Evolutionary conservation across 2,113 vertebrate genomes (phyloP), one percentile per base, ranked within the genome.

Genomic region (Regulus satrapa): DNA sequence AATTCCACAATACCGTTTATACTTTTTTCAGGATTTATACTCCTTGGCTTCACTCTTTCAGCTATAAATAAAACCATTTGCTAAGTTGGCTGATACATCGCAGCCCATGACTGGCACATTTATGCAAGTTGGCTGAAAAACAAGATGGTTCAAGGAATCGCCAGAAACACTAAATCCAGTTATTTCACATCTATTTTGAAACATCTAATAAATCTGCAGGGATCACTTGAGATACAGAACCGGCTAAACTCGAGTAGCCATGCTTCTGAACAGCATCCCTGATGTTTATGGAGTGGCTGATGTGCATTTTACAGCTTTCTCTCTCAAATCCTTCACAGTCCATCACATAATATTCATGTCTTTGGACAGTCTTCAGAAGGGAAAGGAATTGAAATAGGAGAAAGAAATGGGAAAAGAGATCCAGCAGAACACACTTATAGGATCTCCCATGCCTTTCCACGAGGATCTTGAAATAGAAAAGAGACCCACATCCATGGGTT

Each of bases 1-100:
- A 97, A 96, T 97, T 97, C 96, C 95, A 97, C 55, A 66, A 94
- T 95, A 91, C 86, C 86, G 96, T 96, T 96, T 95, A 97, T 97
- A 96, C 91, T 94, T 94, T 93, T 97, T 96, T 89, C 93, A 95
- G 87, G 96, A 97, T 97, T 97, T 97, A 97, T 97, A 92, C 87
- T 89, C 91, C 93, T 96, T 97, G 96, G 96, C 96, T 95, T 92
- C 93, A 69, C 84, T 94, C 82, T 94, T 96, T 72, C 68, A 92
- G 84, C 92, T 95, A 96, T 96, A 97, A 97, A 97, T 97, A 97
- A 97, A 97, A 94, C 96, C 94, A 96, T 97, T 97, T 97, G 94
- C 83, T 97, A 95, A 95, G 95, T 45, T 96, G 97, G 97, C 96
- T 88, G 91, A 92, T 92, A 92, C 81, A 94, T 54, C 21, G 24